Percentiles rank a stretch among this genome's conserved stretches.
Evolutionary conservation across 2,113 vertebrate genomes (phyloP).

Genomic region (Rhea pennata): DNA sequence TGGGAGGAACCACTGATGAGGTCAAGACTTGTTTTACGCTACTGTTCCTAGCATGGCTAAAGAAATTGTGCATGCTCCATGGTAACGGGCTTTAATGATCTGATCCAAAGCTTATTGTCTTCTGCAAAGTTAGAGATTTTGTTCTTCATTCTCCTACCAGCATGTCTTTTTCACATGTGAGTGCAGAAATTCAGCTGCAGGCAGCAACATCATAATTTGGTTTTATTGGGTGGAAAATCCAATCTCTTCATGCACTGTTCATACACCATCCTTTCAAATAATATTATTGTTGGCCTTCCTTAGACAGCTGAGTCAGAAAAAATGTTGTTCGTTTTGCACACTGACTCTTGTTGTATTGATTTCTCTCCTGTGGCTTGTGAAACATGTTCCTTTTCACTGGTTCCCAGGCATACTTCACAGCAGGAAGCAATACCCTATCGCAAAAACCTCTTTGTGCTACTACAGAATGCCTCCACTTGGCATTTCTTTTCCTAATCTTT

Average conservation of each 20-base stretch:
- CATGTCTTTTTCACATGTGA: fast-evolving
- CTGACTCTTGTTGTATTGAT: not conserved
- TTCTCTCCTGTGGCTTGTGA: not conserved
- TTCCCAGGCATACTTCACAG: not conserved
- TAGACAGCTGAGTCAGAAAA: not conserved
- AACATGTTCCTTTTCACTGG: not conserved
- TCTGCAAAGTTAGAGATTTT: not conserved
- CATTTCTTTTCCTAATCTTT: not conserved
- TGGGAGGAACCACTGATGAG: fast-evolving
- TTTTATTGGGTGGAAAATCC: slow-evolving; percentile 10
- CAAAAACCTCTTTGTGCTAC: not conserved
- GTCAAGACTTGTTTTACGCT: not conserved
- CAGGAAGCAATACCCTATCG: not conserved
- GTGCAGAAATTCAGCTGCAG: not conserved
- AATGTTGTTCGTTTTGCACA: not conserved
- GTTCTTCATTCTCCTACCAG: not conserved
- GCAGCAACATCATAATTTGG: not conserved
- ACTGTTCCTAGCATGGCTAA: not conserved
- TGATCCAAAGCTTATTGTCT: not conserved
- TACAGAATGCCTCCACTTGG: not conserved
- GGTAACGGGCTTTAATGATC: not conserved
- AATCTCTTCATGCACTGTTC: not conserved
- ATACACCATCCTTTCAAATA: not conserved
- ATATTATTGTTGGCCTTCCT: not conserved
- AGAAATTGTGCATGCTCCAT: not conserved